phyloP scores from a whole-genome alignment of 1,140 invertebrate species.

The Mesaphorura yosii region DNA sequence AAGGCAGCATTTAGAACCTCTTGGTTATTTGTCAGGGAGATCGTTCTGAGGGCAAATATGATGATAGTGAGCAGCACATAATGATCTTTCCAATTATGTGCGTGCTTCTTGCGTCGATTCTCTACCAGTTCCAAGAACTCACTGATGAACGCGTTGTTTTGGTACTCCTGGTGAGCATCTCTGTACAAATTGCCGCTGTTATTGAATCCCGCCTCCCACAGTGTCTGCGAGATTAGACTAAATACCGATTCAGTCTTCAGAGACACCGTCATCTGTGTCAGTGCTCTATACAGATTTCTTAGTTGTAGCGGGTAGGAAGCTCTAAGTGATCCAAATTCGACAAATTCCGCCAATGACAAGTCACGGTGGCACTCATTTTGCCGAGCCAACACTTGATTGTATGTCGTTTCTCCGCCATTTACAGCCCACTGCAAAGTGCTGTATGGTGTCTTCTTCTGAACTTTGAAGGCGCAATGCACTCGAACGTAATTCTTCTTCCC shows the following conservation, averaged over 20 bases:
- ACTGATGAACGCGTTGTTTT: neutral
- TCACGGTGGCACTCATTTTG: constrained; percentile 15
- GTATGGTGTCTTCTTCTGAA: constrained; percentile 11
- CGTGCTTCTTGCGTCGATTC: neutral
- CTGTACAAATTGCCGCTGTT: neutral
- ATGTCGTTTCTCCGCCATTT: neutral
- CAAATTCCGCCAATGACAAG: constrained; percentile 14
- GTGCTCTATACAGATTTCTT: constrained; percentile 9
- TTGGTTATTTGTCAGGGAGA: neutral
- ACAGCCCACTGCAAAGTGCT: constrained; percentile 8
- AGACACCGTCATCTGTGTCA: constrained; percentile 2
- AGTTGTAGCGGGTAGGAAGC: constrained; percentile 6
- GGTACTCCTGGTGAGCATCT: constrained; percentile 12
- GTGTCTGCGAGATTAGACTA: constrained; percentile 8
- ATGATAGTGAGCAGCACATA: constrained; percentile 5
- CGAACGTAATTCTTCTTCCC: neutral
- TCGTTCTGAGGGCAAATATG: constrained; percentile 5
- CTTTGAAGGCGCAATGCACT: neutral
- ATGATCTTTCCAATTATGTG: constrained; percentile 16
- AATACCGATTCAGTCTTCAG: constrained; percentile 12
- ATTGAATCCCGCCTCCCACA: constrained; percentile 11
- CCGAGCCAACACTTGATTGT: constrained; percentile 14
- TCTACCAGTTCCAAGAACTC: constrained; percentile 17
- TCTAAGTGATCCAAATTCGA: constrained; percentile 16
- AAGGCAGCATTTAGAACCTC: neutral